phyloP scores from a whole-genome alignment of 2,888 invertebrate genomes.

The Pyralis farinalis region DNA sequence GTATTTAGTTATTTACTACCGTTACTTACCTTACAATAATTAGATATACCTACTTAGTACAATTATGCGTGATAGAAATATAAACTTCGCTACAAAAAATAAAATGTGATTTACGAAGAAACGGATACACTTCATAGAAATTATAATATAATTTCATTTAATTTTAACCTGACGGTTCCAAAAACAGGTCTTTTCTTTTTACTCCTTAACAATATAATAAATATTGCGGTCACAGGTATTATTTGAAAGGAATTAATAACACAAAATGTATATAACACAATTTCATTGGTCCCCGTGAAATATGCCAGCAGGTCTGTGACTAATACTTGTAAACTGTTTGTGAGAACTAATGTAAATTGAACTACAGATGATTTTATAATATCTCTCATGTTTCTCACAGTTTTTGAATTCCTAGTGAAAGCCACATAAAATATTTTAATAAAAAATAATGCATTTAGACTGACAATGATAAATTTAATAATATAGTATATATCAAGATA shows the following conservation, averaged over 20 bases:
- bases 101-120: too few species aligned
- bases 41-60: too few species aligned
- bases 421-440: conserved; percentile 43
- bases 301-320: conserved; percentile 32
- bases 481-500: conserved; percentile 35
- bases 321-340: conserved; percentile 50
- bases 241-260: conserved; percentile 40
- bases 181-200: too few species aligned
- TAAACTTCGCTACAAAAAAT: too few species aligned
- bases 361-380: conserved; percentile 33
- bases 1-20: too few species aligned
- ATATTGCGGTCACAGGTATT: conserved; percentile 31
- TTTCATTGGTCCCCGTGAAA: not conserved
- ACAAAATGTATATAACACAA: conserved; percentile 22
- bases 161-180: too few species aligned
- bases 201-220: conserved; percentile 23
- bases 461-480: conserved; percentile 40
- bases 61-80: too few species aligned
- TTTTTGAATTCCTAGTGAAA: conserved; percentile 19
- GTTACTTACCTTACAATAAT: too few species aligned
- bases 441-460: conserved; percentile 43
- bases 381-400: conserved; percentile 23
- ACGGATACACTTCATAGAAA: too few species aligned
- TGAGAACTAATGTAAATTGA: conserved; percentile 41
- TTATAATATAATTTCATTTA: too few species aligned